Conservation (phyloP, 2,888 invertebrate species). For the Drosophila robusta region DNA sequence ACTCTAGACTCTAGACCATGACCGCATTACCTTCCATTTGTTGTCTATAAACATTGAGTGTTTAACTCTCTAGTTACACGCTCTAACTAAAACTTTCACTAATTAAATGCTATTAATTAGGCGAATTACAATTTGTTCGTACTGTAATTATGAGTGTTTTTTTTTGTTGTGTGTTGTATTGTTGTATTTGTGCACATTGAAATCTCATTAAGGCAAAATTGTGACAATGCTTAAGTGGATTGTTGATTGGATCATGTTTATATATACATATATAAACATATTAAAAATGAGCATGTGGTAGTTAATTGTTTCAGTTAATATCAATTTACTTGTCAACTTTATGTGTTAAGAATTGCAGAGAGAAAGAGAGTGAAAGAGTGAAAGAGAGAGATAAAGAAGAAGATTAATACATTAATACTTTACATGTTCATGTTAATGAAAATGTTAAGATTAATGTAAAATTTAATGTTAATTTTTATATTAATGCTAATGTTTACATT, state of each 20-base stretch:
- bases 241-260: constrained; percentile 4
- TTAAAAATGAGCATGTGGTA: neutral
- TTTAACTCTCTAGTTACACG: constrained; percentile 7
- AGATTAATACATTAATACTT: too few relatives aligned
- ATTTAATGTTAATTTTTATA: neutral
- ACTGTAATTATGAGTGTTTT: constrained; percentile 10
- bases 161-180: too few relatives aligned
- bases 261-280: neutral
- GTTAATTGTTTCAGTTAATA: constrained; percentile 7
- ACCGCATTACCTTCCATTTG: constrained; percentile 6
- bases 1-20: constrained; percentile 10
- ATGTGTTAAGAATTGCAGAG: neutral
- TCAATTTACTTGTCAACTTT: neutral
- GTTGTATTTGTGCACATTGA: constrained; percentile 8
- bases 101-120: constrained; percentile 37
- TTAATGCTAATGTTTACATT: neutral
- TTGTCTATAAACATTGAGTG: neutral
- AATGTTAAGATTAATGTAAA: neutral
- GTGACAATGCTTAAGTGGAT: constrained; percentile 16
- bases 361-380: too few relatives aligned
- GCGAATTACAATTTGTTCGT: constrained; percentile 25
- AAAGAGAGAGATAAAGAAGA: neutral
- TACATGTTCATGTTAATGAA: neutral
- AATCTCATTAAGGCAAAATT: constrained; percentile 22
- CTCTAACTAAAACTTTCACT: constrained; percentile 49